Evolutionary conservation across 2,113 vertebrate species (phyloP), one percentile per base, ranked within the genome.

Genomic region (Eurypyga helias): DNA sequence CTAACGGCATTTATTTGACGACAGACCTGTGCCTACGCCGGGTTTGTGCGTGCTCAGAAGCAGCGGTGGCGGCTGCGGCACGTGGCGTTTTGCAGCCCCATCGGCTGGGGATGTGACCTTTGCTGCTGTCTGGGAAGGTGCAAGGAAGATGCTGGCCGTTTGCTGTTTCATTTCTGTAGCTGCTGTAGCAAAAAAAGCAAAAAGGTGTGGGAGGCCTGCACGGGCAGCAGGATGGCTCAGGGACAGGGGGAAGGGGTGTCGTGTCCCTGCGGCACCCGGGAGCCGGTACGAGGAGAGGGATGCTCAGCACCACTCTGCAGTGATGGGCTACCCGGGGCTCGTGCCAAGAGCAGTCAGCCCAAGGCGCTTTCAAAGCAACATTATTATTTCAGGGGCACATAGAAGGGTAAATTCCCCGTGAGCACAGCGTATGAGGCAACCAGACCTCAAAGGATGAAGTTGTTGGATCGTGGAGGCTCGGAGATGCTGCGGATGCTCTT

Each of bases 11-110:
- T 66, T 73, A 73, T 86, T 11, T n/a, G 78, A 64, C 4, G 41
- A 52, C 81, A 84, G 84, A 48, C 26, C 82, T 57, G 65, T 51
- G 93, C 52, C 55, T 26, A 3, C 1, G 6, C 62, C 0, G 1
- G 28, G 23, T 62, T 62, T 69, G 62, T 52, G 86, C 69, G 12
- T 58, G 36, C 28, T 85, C 71, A 41, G 5, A 0, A 3, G 41
- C 11, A 34, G 81, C 48, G 84, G 80, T 1, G 2, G 45, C 1
- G 31, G 41, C 78, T 33, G 60, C 10, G 17, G 60, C 48, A 73
- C 3, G 1, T 5, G 13, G 77, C 0, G 0, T 66, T 69, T 70
- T 38, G 55, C 80, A 60, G 52, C 77, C 10, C 38, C 0, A 0
- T 33, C 28, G 77, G 25, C 38, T 2, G 3, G 55, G 41, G 43